Conservation (phyloP, 2,113 vertebrate species). For the Catharus fuscescens region DNA sequence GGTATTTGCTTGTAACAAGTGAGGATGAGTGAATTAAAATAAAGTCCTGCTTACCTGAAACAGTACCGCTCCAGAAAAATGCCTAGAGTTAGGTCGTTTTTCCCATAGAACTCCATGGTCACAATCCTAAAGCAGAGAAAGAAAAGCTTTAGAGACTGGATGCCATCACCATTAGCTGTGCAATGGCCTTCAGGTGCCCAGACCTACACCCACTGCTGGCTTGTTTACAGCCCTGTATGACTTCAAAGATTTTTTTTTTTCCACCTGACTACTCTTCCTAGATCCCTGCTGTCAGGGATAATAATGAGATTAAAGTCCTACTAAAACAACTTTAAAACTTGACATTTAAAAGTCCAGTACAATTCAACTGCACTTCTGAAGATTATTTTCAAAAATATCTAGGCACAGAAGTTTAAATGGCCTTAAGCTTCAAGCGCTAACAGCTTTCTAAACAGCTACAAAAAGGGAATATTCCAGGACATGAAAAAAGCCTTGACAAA, state of each 20-base stretch:
- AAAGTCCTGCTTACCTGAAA: conserved; percentile 84
- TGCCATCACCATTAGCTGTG: background rate
- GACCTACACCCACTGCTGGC: background rate
- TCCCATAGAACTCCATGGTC: conserved; percentile 98
- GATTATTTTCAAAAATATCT: background rate
- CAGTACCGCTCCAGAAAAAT: conserved; percentile 97
- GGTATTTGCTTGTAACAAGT: background rate
- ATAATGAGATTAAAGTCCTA: background rate
- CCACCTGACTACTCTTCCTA: background rate
- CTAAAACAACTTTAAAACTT: background rate
- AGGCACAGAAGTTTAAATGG: background rate
- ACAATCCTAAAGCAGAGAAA: conserved; percentile 87
- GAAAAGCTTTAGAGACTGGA: background rate
- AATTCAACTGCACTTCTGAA: background rate
- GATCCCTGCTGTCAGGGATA: background rate
- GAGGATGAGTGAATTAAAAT: background rate
- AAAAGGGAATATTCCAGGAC: background rate
- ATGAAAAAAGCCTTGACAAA: background rate
- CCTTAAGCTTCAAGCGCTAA: background rate
- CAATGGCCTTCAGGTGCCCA: background rate
- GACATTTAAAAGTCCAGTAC: background rate
- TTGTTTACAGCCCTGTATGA: background rate
- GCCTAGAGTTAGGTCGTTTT: conserved; percentile 96
- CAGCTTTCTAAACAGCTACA: background rate
- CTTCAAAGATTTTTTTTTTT: background rate